Percentiles rank a stretch among this genome's conserved stretches.
phyloP scores from a whole-genome alignment of 1,140 invertebrate genomes.

The Dryas iulia region DNA sequence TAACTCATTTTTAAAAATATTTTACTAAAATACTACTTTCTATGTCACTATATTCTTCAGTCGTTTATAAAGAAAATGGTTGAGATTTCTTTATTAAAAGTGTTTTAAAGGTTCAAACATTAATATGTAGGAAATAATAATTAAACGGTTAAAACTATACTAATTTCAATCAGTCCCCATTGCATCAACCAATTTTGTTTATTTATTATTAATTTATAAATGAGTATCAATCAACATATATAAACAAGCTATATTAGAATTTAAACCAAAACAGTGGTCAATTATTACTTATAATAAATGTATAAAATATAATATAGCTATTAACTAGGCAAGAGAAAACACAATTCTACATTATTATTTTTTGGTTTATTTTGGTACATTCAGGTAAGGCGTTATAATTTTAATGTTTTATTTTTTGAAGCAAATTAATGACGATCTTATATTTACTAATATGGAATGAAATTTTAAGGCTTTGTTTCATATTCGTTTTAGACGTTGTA shows the following conservation, averaged over 20 bases:
- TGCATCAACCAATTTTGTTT: no score
- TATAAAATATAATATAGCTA: slow-evolving; percentile 4
- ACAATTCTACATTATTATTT: slow-evolving; percentile 22
- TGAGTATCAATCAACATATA: no score
- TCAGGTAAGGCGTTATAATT: neutral
- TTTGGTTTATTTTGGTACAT: slow-evolving; percentile 36
- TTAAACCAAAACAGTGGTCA: neutral
- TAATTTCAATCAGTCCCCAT: no score
- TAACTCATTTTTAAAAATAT: neutral
- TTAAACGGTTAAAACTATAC: no score
- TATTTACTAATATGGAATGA: slow-evolving; percentile 42
- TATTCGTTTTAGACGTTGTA: neutral
- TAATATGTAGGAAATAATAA: no score
- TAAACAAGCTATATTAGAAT: neutral
- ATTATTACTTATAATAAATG: neutral
- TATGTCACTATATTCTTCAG: neutral
- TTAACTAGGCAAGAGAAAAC: slow-evolving; percentile 18
- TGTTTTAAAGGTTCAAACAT: no score
- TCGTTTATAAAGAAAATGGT: neutral
- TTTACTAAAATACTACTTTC: neutral
- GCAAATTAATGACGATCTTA: slow-evolving; percentile 6
- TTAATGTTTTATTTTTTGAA: neutral
- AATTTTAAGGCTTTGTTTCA: neutral
- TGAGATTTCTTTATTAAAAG: no score
- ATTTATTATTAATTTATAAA: no score